Conservation (phyloP, 1,140 invertebrate species). For the Homalodisca vitripennis region DNA sequence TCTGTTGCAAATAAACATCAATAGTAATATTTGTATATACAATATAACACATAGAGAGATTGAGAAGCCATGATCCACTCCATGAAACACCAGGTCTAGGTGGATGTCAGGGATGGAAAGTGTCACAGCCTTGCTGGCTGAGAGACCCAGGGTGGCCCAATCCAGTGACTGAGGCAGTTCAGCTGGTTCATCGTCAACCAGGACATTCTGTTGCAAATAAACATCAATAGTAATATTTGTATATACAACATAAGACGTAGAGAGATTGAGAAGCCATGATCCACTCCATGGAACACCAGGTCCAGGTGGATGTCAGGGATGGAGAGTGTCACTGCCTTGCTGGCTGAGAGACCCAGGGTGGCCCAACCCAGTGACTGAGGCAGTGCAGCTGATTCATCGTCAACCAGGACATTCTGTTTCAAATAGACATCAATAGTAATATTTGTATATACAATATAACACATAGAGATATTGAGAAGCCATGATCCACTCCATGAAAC, state of each 20-base stretch:
- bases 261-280: constrained; percentile 55
- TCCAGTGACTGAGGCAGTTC: not conserved
- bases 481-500: constrained; percentile 37
- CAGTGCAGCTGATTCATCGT: not conserved
- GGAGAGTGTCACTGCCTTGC: not conserved
- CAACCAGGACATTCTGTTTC: not conserved
- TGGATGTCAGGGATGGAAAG: constrained; percentile 29
- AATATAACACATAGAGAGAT: too few species aligned
- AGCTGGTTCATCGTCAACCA: constrained; percentile 19
- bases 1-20: not conserved
- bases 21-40: too few species aligned
- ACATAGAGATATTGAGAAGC: constrained; percentile 59
- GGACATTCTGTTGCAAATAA: not conserved
- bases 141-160: constrained; percentile 49
- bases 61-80: constrained; percentile 50
- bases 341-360: constrained; percentile 42
- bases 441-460: too few species aligned
- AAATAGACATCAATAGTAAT: too few species aligned
- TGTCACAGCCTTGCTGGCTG: constrained; percentile 2
- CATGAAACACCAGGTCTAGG: constrained; percentile 39
- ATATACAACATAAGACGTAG: too few species aligned
- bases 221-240: too few species aligned
- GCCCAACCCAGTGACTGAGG: constrained; percentile 45
- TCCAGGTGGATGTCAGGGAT: constrained; percentile 36
- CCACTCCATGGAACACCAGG: constrained; percentile 37